Evolutionary conservation across 2,113 vertebrate genomes (phyloP), one percentile per base, ranked within the genome.

Genomic region (Epinephelus cyanopodus): DNA sequence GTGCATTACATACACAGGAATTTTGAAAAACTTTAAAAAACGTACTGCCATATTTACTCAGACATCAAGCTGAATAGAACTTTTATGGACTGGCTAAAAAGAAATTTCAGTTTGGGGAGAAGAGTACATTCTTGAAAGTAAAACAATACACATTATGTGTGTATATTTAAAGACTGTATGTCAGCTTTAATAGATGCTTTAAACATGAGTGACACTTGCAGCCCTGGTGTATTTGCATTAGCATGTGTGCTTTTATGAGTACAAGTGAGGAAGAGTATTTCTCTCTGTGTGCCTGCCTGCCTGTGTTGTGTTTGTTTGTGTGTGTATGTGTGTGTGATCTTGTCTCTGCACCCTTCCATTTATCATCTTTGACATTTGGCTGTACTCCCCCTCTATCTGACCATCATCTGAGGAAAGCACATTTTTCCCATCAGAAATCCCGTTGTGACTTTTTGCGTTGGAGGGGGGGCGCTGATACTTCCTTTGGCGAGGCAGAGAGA

Each of bases 301-400:
- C 37, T 76, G 70, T 87, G 64, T 60, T 75, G 64, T 73, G 74
- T 70, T 56, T 66, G 75, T 77, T 77, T 83, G 86, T 77, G 76
- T 64, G 74, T 87, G 81, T 84, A 67, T 70, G 57, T 78, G 80
- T 84, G 88, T 77, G 82, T 75, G 92, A 89, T 93, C 92, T 93
- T 92, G 92, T 94, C 93, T 90, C 85, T 86, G 91, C 87, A 87
- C 93, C 92, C 88, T 90, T 92, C 90, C 94, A 94, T 95, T 95
- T 95, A 95, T 95, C 95, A 95, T 93, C 86, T 89, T 66, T 95
- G 95, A 96, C 95, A 96, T 96, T 96, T 95, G 93, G 91, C 94
- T 94, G 92, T 92, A 93, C 93, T 93, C 81, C 77, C 83, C 63
- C 84, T 86, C 85, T 94, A 95, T 95, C 95, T 91, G 87, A 84